Evolutionary conservation across 2,888 invertebrate genomes (phyloP).

Genomic region (Eristalis intricaria): DNA sequence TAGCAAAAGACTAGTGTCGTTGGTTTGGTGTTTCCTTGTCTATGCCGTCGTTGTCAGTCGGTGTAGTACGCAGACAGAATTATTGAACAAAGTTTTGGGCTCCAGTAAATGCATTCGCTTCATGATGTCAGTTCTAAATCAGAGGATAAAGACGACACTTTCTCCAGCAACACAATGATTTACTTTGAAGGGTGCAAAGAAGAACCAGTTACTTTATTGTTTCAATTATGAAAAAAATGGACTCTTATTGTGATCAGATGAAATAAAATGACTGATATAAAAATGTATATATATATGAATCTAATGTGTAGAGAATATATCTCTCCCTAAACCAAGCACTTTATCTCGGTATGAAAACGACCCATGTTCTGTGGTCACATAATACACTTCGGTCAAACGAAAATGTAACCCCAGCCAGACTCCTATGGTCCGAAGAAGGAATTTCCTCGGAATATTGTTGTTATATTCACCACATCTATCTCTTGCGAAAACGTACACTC

Average conservation of each 20-base stretch:
- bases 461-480: conserved; percentile 54
- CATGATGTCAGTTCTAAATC: conserved; percentile 61
- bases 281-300: not conserved
- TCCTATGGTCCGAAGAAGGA: conserved; percentile 44
- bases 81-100: conserved; percentile 59
- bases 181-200: conserved; percentile 4
- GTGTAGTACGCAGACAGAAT: conserved; percentile 36
- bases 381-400: conserved; percentile 60
- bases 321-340: conserved; percentile 39
- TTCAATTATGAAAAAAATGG: conserved; percentile 50
- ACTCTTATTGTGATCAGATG: conserved; percentile 38
- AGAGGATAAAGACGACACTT: conserved; percentile 50
- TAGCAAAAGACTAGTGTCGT: conserved; percentile 9
- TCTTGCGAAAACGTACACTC: conserved; percentile 40
- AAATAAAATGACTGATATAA: not conserved
- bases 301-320: not conserved
- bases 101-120: conserved; percentile 48
- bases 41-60: not conserved
- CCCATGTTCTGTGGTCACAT: conserved; percentile 58
- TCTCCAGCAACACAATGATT: conserved; percentile 16
- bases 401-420: conserved; percentile 31
- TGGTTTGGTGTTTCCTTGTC: not conserved
- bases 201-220: conserved; percentile 42
- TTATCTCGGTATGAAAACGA: conserved; percentile 46
- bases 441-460: conserved; percentile 62